Base-by-base conservation (phyloP, 1,140 invertebrate genomes). In the Lucilia cuprina region DNA sequence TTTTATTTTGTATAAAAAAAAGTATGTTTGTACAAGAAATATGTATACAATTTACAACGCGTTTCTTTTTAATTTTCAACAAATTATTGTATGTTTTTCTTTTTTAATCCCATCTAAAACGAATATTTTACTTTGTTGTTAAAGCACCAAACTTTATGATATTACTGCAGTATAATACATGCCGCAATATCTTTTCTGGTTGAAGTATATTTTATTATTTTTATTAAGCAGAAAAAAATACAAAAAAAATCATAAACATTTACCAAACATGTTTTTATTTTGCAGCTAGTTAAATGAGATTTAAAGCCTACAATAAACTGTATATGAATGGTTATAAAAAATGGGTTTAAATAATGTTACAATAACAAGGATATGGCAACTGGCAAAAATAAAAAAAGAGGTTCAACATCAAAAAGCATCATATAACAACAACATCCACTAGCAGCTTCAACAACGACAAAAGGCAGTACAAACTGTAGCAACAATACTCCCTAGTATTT, bases 241-340 rank as follows among this genome's bases (percentile, higher is more conserved):
- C 41, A 8, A 41, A 14, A 10, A 60, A 60, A 60, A 60, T 60
- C 50, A 60, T 60, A 60, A 60, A 60, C 50, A 60, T 60, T 60
- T 60, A 60, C 50, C 50, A 60, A 60, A 60, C 34, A 41, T 41
- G 74, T 17, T 77, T 77, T 17, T 77, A 77, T 77, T 77, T 77
- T 77, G 35, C 74, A 77, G 74, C 74, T 77, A 77, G 74, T 77
- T 77, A 77, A 77, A 77, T n/a, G 34, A 77, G 74, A 77, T 77
- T 77, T 77, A 77, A 77, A 77, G 74, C 74, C 74, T 77, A 77
- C 74, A 77, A 77, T 77, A 77, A 77, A 77, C 30, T 77, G 74
- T 77, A 77, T 14, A 77, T 41, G 74, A 77, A 41, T 77, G 74
- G 74, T 41, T 77, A 41, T 77, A 77, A 77, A 77, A 77, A 77